These are phyloP conservation scores for Platysternon megacephalum DNA, from an alignment of 2,113 vertebrate species.

Conservation along the genomic window DNA sequence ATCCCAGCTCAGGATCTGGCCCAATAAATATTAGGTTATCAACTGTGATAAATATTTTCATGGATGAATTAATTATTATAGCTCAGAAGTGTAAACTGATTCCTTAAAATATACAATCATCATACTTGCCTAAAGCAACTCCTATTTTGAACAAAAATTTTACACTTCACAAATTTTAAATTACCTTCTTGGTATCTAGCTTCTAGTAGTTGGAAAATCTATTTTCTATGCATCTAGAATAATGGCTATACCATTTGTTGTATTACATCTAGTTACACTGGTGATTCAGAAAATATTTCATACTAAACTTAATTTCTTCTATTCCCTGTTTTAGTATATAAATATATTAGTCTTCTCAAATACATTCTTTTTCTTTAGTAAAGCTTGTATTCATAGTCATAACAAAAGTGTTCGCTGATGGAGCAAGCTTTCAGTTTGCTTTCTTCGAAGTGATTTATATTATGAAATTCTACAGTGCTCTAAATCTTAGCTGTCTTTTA, in stretches of 20 bases:
- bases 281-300: slow-evolving; percentile 62
- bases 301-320: slow-evolving; percentile 58
- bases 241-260: slow-evolving; percentile 11
- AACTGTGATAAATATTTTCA: neutral
- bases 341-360: slow-evolving; percentile 61
- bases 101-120: neutral
- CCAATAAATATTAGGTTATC: neutral
- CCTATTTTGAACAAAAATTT: neutral
- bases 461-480: slow-evolving; percentile 62
- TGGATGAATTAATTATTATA: neutral
- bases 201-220: neutral
- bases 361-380: slow-evolving; percentile 65
- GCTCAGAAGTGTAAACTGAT: neutral
- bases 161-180: neutral
- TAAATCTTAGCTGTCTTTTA: slow-evolving; percentile 39
- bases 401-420: slow-evolving; percentile 64
- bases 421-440: slow-evolving; percentile 48
- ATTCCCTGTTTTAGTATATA: slow-evolving; percentile 55
- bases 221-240: slow-evolving; percentile 14
- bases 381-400: slow-evolving; percentile 50
- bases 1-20: slow-evolving; percentile 14
- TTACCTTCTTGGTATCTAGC: neutral
- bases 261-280: slow-evolving; percentile 36
- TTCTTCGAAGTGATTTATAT: slow-evolving; percentile 53
- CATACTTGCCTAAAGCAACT: neutral